phyloP scores from a whole-genome alignment of 2,113 vertebrate genomes.

The Rattus rattus region DNA sequence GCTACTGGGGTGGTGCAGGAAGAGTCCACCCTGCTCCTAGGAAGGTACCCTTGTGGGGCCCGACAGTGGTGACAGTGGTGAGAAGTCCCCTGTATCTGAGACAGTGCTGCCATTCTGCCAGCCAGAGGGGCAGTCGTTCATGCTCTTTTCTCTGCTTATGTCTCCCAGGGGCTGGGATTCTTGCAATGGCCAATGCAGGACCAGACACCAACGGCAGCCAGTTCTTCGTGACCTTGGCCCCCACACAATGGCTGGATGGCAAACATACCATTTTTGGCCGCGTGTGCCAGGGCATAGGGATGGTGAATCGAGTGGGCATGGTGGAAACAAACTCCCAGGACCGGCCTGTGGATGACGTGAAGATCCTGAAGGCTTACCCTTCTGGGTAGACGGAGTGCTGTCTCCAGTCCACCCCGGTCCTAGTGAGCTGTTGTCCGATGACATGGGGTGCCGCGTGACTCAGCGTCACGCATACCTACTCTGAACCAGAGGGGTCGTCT shows the following conservation, averaged over 20 bases:
- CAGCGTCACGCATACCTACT: background rate
- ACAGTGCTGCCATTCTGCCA: background rate
- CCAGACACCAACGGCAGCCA: conserved; percentile 98
- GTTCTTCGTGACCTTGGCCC: conserved; percentile 94
- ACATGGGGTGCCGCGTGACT: background rate
- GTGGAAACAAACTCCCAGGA: conserved; percentile 97
- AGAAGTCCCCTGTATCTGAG: background rate
- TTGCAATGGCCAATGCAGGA: conserved; percentile 98
- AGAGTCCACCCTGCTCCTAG: background rate
- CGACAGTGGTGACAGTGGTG: background rate
- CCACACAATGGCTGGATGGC: conserved; percentile 96
- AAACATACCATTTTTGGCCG: conserved; percentile 97
- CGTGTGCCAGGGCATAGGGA: conserved; percentile 93
- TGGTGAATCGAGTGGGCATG: conserved; percentile 95
- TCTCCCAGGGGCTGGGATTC: conserved; percentile 93
- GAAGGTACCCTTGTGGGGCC: background rate
- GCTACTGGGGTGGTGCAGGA: background rate
- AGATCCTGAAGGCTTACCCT: conserved; percentile 90
- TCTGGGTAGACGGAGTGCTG: conserved; percentile 80
- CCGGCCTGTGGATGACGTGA: conserved; percentile 94
- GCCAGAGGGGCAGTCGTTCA: background rate
- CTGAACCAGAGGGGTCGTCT: background rate
- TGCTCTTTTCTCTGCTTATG: background rate
- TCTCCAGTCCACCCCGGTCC: background rate
- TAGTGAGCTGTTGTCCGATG: background rate